phyloP scores from a whole-genome alignment of 2,113 vertebrate genomes.

The Mus musculus region DNA sequence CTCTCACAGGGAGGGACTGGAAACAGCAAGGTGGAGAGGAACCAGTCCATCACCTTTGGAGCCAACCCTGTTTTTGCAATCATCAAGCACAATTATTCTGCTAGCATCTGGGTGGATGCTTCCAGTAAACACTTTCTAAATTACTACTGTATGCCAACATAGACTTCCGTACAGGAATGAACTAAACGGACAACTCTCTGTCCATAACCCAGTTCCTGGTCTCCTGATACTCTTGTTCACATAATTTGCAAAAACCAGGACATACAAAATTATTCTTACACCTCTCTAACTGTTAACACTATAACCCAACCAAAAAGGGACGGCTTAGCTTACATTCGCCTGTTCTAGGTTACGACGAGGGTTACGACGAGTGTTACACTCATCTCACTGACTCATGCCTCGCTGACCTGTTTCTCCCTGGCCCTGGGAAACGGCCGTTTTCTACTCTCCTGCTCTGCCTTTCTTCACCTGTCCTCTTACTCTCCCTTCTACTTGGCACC shows the following conservation, averaged over 20 bases:
- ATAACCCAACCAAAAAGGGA: not conserved
- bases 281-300: not conserved
- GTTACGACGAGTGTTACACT: not conserved
- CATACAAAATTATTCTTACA: not conserved
- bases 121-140: not conserved
- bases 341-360: not conserved
- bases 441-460: not conserved
- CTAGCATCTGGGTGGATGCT: not conserved
- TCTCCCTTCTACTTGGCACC: not conserved
- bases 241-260: not conserved
- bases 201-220: not conserved
- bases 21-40: not conserved
- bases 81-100: not conserved
- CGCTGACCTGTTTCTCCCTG: not conserved
- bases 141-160: too few species aligned
- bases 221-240: not conserved
- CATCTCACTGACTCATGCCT: not conserved
- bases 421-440: rapidly evolving
- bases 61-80: not conserved
- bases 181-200: not conserved
- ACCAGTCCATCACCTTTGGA: not conserved
- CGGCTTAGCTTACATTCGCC: not conserved
- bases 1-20: not conserved
- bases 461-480: not conserved
- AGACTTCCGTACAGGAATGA: too few species aligned